Evolutionary conservation across 2,888 invertebrate genomes (phyloP), one percentile per base, ranked within the genome.

Genomic region (Ormyrus nitidulus): DNA sequence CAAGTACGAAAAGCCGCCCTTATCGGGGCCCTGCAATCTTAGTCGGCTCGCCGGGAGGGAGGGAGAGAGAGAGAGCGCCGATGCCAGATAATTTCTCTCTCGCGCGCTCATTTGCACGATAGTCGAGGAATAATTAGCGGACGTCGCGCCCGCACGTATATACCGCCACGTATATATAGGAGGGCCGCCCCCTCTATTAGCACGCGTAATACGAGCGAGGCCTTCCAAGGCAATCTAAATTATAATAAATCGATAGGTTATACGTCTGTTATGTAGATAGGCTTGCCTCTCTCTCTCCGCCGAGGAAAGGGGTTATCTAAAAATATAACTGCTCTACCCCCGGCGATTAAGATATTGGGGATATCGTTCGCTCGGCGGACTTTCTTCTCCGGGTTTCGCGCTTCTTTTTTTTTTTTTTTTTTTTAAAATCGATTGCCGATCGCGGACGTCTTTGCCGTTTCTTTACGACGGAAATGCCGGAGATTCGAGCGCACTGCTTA

Each of bases 221-320:
- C 86, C 86, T 86, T 84, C 83, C 86, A 85, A 86, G 87, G 86
- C 86, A 86, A 87, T 88, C 85, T 86, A 86, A 87, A 87, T 89
- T 89, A 89, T 88, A 89, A 89, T 89, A 88, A 89, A 89, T 89
- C 88, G 87, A 88, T 88, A 86, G 83, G 84, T 73, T 81, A 79
- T 82, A 78, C 77, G 84, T 84, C 85, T 79, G 65, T 76, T 81
- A 76, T 81, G 77, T 66, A 73, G 69, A 78, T 72, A 54, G 70
- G 68, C 77, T 69, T 66, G 61, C 53, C 68, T 59, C n/a, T 9
- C 70, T 19, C 19, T 19, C 19, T 19, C 19, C 19, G 19, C 2
- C 19, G 19, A 34, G 48, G 46, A 69, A 66, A 59, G 73, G 59
- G 79, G 75, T 72, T 81, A 81, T 71, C 78, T 74, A 79, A 76